A percentile compares a stretch with the other conserved stretches of the same genome.
These are phyloP conservation scores for Athalia circularis DNA, from an alignment of 2,888 invertebrate species.

Conservation along the genomic window DNA sequence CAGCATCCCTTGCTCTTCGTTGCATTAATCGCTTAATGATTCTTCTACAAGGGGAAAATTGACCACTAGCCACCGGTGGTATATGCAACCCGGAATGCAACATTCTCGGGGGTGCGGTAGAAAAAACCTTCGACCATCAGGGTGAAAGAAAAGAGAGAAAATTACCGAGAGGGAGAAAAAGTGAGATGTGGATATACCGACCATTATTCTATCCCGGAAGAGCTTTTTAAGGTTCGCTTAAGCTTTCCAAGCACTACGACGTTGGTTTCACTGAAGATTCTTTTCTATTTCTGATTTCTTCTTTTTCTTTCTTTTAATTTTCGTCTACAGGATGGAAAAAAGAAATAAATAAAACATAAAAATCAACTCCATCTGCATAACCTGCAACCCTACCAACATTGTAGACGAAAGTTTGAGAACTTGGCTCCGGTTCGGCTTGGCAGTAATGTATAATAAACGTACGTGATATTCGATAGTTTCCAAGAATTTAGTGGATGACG, in stretches of 20 bases:
- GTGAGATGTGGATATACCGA: not conserved
- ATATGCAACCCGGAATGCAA: not conserved
- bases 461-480: too few relatives aligned
- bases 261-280: not conserved
- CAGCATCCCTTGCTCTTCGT: slow-evolving; percentile 7
- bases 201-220: slow-evolving; percentile 24
- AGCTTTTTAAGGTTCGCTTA: slow-evolving; percentile 17
- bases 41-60: slow-evolving; percentile 73
- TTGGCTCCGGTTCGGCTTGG: too few relatives aligned
- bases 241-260: not conserved
- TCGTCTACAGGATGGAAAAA: too few relatives aligned
- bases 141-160: not conserved
- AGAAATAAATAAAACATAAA: too few relatives aligned
- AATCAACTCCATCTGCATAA: too few relatives aligned
- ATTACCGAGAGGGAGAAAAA: not conserved
- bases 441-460: too few relatives aligned
- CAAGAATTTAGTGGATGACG: not conserved
- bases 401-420: too few relatives aligned
- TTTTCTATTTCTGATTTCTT: too few relatives aligned
- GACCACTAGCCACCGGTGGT: slow-evolving; percentile 61
- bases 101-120: not conserved
- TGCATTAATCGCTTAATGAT: slow-evolving; percentile 67
- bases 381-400: too few relatives aligned
- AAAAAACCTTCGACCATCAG: slow-evolving; percentile 22
- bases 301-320: too few relatives aligned